These are phyloP conservation scores for Trachemys scripta DNA, from an alignment of 2,113 vertebrate genomes.

Conservation along the genomic window DNA sequence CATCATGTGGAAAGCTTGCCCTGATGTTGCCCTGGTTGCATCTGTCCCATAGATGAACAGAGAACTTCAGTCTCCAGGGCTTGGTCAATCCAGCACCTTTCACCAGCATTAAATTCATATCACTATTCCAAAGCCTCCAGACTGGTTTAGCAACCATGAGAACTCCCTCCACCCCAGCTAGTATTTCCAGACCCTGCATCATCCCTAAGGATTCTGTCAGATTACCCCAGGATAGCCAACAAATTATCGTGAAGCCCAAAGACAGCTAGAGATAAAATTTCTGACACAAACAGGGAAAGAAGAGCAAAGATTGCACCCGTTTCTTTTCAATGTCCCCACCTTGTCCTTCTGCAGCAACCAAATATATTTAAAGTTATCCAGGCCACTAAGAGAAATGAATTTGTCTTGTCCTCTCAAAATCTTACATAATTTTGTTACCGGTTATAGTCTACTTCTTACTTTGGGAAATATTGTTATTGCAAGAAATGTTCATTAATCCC, in stretches of 20 bases:
- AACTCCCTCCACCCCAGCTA: neutral
- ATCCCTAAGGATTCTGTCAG: neutral
- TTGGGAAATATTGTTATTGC: neutral
- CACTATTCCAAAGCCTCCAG: neutral
- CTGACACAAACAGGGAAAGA: neutral
- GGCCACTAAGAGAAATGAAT: neutral
- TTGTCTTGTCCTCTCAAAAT: neutral
- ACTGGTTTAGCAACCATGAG: neutral
- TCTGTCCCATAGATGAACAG: neutral
- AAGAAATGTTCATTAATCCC: neutral
- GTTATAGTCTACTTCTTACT: neutral
- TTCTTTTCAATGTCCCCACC: neutral
- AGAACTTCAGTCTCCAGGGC: neutral
- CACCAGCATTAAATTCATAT: neutral
- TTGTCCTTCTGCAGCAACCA: neutral
- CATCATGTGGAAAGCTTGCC: neutral
- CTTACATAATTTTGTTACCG: neutral
- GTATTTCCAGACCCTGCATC: neutral
- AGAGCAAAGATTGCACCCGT: neutral
- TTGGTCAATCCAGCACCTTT: neutral
- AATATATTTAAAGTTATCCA: neutral
- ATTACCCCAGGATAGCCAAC: neutral
- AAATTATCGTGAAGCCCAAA: neutral
- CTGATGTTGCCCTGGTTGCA: neutral
- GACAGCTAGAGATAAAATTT: neutral